Evolutionary conservation across 2,888 invertebrate genomes (phyloP), one percentile per base, ranked within the genome.

Genomic region (Lithophane leautieri): DNA sequence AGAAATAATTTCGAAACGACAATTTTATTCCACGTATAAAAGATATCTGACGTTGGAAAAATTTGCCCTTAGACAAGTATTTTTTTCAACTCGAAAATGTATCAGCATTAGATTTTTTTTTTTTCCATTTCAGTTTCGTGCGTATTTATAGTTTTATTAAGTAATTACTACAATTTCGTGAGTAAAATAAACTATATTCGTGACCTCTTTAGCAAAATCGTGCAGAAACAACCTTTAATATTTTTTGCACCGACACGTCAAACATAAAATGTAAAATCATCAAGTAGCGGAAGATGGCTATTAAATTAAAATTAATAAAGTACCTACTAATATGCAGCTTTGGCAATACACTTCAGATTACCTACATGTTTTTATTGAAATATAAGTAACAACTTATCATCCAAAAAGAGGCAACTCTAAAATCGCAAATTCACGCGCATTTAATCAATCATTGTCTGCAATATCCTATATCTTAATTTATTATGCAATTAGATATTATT

Each of bases 181-280:
- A 40, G 42, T 44, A 61, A 69, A 42, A 63, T 78, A 69, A 74
- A 70, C 61, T 70, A 70, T 58, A 73, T 62, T 74, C 80, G 84
- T 83, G 81, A 81, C 58, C 60, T 65, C 54, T 78, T 69, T 62
- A 40, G 22, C n/a, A 34, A 66, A 61, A 69, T 69, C 79, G 69
- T 79, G 74, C 69, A 68, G 12, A 82, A 68, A 54, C 19, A 52
- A 50, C 19, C 6, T 50, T 50, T 47, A 42, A 28, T n/a, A 56
- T 63, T 81, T 80, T 81, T 83, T 78, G 67, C 72, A 78, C 54
- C 14, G 19, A n/a, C 58, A 66, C 76, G 47, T 61, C 34, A 3
- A 19, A 54, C 47, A 42, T 40, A 68, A 71, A 80, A n/a, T 63
- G 63, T 42, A 50, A 54, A 71, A 50, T 71, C 78, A 71, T 70